These are phyloP conservation scores for Ophthalmolycus amberensis DNA, from an alignment of 2,113 vertebrate species.

Conservation along the genomic window DNA sequence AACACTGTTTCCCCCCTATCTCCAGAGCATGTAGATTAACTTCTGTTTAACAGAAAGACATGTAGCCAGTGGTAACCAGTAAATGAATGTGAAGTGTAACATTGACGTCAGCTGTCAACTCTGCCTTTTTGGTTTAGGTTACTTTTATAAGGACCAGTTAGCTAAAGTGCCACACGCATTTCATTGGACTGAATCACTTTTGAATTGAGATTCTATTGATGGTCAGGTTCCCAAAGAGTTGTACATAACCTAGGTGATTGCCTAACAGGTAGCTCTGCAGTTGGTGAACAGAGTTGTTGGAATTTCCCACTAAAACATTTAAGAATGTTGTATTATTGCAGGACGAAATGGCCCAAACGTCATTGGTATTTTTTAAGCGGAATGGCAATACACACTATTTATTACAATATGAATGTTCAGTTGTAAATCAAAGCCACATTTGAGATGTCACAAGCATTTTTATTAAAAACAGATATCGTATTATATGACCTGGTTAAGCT, in stretches of 20 bases:
- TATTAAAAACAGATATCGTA: too few relatives aligned
- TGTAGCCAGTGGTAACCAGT: background rate
- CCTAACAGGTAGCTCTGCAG: background rate
- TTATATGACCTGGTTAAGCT: too few relatives aligned
- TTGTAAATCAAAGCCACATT: too few relatives aligned
- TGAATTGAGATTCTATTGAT: background rate
- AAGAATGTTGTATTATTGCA: too few relatives aligned
- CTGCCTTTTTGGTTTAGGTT: background rate
- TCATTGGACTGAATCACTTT: background rate
- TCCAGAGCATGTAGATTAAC: background rate
- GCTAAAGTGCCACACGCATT: background rate
- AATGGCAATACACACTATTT: too few relatives aligned
- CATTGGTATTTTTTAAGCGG: too few relatives aligned
- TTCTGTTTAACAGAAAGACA: background rate
- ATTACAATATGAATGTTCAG: too few relatives aligned
- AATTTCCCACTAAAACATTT: background rate
- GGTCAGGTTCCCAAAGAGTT: background rate
- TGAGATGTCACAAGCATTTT: too few relatives aligned
- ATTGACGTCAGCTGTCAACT: background rate
- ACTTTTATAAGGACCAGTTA: background rate
- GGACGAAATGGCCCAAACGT: too few relatives aligned
- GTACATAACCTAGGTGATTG: background rate
- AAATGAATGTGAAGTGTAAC: background rate
- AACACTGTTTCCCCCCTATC: background rate
- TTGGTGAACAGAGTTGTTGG: background rate